A percentile compares a stretch with the other conserved stretches of the same genome.
phyloP scores from a whole-genome alignment of 1,140 invertebrate genomes.

The Drosophila cardini region DNA sequence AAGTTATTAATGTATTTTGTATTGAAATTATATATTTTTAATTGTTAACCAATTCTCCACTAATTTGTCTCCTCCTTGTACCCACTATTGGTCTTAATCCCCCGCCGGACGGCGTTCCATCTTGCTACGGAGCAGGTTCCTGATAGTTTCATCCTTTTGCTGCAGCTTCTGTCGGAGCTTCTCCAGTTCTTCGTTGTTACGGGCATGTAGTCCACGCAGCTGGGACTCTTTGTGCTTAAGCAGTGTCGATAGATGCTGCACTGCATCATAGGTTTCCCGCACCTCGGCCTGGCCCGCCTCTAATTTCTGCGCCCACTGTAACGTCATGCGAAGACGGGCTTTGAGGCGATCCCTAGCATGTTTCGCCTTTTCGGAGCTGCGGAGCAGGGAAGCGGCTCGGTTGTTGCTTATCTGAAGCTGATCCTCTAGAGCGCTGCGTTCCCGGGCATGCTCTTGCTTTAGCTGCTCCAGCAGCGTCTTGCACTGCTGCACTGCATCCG shows the following conservation, averaged over 20 bases:
- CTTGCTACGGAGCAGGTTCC: conserved; percentile 60
- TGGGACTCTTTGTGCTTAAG: conserved; percentile 83
- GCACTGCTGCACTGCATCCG: conserved; percentile 87
- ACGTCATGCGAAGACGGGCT: conserved; percentile 72
- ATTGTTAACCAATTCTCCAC: conserved; percentile 65
- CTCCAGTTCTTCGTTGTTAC: conserved; percentile 75
- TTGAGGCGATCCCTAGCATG: conserved; percentile 73
- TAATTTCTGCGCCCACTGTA: conserved; percentile 81
- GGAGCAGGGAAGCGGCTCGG: conserved; percentile 39
- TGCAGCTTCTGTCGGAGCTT: conserved; percentile 74
- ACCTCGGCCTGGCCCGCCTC: conserved; percentile 72
- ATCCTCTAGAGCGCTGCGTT: conserved; percentile 74
- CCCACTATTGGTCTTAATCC: conserved; percentile 33
- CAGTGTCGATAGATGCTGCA: conserved; percentile 75
- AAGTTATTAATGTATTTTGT: conserved; percentile 82
- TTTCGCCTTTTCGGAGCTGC: conserved; percentile 70
- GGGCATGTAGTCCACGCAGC: conserved; percentile 72
- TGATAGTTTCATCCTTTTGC: conserved; percentile 83
- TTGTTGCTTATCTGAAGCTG: conserved; percentile 49
- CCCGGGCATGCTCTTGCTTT: conserved; percentile 87
- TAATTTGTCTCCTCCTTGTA: neutral
- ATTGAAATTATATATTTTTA: conserved; percentile 83
- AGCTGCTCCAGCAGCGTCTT: conserved; percentile 88
- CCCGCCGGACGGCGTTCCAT: conserved; percentile 64
- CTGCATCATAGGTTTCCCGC: conserved; percentile 74